Percentiles rank a stretch among this genome's conserved stretches.
Conservation (phyloP, 35 echinoderm and acorn worm genomes). For the Hemicentrotus pulcherrimus region DNA sequence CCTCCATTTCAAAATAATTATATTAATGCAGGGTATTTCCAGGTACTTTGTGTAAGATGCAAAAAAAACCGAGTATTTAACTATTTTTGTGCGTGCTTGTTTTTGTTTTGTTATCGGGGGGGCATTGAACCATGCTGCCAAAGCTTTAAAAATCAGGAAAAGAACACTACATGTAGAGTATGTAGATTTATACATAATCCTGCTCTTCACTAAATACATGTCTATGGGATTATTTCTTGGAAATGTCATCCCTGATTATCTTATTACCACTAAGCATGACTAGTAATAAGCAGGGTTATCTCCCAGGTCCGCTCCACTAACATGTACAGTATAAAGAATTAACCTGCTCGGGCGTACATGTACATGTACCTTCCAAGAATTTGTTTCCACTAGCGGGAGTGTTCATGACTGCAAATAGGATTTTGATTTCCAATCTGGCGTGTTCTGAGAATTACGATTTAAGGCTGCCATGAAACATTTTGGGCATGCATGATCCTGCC, state of each 20-base stretch:
- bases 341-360: neutral
- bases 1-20: neutral
- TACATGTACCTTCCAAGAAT: neutral
- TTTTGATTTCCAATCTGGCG: neutral
- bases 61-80: neutral
- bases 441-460: neutral
- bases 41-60: neutral
- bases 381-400: neutral
- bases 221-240: neutral
- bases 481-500: neutral
- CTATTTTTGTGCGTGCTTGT: neutral
- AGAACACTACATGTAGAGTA: neutral
- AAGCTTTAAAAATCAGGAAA: neutral
- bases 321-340: neutral
- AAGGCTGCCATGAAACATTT: neutral
- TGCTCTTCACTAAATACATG: neutral
- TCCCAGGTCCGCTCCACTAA: neutral
- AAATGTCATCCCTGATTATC: neutral
- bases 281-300: neutral
- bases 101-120: too few relatives aligned
- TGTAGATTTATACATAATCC: neutral
- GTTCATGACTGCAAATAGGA: neutral
- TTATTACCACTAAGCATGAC: neutral
- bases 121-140: neutral
- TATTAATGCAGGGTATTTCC: neutral